Evolutionary conservation across 1,140 invertebrate species (phyloP).

Genomic region (Xylocopa sonorina): DNA sequence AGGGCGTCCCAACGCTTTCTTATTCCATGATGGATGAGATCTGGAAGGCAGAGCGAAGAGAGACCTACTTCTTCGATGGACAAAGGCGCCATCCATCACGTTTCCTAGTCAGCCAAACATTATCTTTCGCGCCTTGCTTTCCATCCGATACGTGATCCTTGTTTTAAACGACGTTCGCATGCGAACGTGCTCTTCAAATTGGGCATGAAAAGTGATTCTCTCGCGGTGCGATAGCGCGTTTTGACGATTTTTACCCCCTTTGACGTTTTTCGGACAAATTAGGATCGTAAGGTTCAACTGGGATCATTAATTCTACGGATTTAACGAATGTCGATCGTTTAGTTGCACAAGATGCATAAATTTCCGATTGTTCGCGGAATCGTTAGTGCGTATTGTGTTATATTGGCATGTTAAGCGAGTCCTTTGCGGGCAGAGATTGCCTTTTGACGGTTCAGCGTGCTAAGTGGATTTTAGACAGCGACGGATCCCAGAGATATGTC

Average conservation of each 20-base stretch:
- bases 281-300: not conserved
- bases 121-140: conserved; percentile 27
- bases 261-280: conserved; percentile 3
- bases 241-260: conserved; percentile 26
- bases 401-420: not conserved
- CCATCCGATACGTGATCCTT: not conserved
- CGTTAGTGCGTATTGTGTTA: not conserved
- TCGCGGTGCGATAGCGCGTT: not conserved
- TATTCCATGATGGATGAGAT: conserved; percentile 66
- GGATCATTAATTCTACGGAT: too few species aligned
- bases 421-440: conserved; percentile 28
- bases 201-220: conserved; percentile 18
- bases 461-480: conserved; percentile 40
- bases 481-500: conserved; percentile 32
- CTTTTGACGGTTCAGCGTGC: conserved; percentile 29
- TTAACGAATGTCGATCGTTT: too few species aligned
- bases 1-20: conserved; percentile 61
- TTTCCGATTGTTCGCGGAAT: not conserved
- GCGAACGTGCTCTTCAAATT: conserved; percentile 11
- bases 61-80: conserved; percentile 59
- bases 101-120: conserved; percentile 50
- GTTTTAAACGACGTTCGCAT: not conserved
- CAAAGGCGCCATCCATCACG: conserved; percentile 64
- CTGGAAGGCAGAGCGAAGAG: conserved; percentile 52
- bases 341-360: not conserved